Base-by-base conservation (phyloP, 1,140 invertebrate species). In the Bombus ignitus region DNA sequence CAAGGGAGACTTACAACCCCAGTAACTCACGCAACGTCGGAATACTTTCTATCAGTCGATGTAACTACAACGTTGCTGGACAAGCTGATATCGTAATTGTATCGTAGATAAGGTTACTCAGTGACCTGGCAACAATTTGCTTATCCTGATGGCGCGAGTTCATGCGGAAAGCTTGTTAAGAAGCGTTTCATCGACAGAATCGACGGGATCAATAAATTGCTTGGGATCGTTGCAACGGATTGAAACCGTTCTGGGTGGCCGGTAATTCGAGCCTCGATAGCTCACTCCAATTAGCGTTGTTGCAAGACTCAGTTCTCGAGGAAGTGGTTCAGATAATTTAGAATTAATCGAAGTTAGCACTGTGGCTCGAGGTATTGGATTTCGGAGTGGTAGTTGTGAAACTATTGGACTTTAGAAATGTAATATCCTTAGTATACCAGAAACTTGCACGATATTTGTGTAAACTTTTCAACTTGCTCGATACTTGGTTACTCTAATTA, bases 31-130 rank as follows among this genome's bases (percentile, higher is more conserved):
- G 68, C 62, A 59, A 84, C 32, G 73, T 22, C 37, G 32, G 68
- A 35, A 87, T 87, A 86, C 70, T 89, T 85, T 87, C 88, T 87
- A 89, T 89, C 88, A 80, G 35, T 81, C 37, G 70, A 42, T 28
- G 53, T n/a, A 28, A 62, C 62, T 25, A 32, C 53, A 70, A 57
- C 42, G 79, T 44, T 32, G 70, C 13, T 13, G 62, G 72, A 22
- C 53, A 28, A 44, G 80, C 73, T 87, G 84, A 87, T 87, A 80
- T 89, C 80, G 62, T 89, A 87, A 83, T 87, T 83, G 85, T 87
- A 87, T 70, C 42, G 71, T 66, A 59, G 84, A 81, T 85, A 85
- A 81, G 78, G 84, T 85, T 85, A 85, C 84, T n/a, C 57, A 71
- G 70, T 75, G 79, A 65, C 71, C 57, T 35, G 78, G 44, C 47